phyloP scores from a whole-genome alignment of 2,797 vertebrate genomes.

The Anas flavirostris region DNA sequence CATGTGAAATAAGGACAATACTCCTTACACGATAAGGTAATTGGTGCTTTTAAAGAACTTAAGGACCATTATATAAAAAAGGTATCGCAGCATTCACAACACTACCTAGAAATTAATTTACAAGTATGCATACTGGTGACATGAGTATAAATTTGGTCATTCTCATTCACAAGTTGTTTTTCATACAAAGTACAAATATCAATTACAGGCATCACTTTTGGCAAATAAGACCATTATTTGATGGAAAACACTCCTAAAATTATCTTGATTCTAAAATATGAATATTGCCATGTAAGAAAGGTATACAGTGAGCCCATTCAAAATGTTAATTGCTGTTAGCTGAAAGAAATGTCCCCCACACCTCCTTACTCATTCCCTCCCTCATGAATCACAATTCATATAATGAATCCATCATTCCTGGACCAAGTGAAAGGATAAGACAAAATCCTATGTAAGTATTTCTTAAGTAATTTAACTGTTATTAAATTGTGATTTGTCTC shows the following conservation, averaged over 20 bases:
- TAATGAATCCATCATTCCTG: not conserved
- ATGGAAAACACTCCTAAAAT: not conserved
- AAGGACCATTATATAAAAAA: not conserved
- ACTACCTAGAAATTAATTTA: not conserved
- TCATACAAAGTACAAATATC: not conserved
- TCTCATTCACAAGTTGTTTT: not conserved
- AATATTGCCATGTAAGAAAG: not conserved
- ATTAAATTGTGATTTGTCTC: conserved; percentile 59
- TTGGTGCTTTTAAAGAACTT: not conserved
- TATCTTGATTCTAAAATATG: not conserved
- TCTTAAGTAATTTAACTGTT: conserved; percentile 44
- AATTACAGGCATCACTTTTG: not conserved
- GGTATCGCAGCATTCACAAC: not conserved
- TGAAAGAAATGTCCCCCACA: not conserved
- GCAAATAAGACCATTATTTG: not conserved
- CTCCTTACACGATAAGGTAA: not conserved
- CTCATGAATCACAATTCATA: not conserved
- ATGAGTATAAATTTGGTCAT: not conserved
- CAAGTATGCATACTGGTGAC: not conserved
- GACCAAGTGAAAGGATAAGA: not conserved
- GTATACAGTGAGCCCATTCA: conserved; percentile 9
- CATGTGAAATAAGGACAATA: not conserved
- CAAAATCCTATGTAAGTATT: conserved; percentile 1
- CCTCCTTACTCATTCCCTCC: not conserved
- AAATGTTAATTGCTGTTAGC: conserved; percentile 10